phyloP scores from a whole-genome alignment of 2,797 vertebrate genomes.

The Tapera naevia region DNA sequence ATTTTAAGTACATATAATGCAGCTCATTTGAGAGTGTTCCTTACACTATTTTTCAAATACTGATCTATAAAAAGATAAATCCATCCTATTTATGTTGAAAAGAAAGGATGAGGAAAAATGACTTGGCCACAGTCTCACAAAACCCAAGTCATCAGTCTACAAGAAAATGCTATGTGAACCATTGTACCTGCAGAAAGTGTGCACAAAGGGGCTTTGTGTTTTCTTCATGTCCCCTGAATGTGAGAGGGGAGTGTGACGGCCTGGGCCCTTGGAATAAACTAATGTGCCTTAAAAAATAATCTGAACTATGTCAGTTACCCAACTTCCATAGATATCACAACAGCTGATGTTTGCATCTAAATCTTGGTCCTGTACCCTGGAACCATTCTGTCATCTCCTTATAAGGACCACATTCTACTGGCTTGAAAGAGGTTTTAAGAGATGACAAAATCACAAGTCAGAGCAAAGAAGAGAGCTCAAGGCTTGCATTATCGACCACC shows the following conservation, averaged over 20 bases:
- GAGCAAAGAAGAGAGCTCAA: not conserved
- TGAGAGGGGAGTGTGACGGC: not conserved
- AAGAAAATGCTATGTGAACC: not conserved
- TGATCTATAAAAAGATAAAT: not conserved
- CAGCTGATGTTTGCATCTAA: not conserved
- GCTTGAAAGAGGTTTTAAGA: not conserved
- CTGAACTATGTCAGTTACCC: not conserved
- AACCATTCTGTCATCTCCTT: not conserved
- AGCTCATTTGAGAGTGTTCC: not conserved
- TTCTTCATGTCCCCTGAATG: not conserved
- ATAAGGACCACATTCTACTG: not conserved
- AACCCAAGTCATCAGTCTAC: not conserved
- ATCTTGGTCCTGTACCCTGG: not conserved
- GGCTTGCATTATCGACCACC: not conserved
- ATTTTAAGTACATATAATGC: not conserved
- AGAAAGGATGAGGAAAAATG: not conserved
- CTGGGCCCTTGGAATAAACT: not conserved
- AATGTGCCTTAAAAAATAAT: not conserved
- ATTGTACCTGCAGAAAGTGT: not conserved
- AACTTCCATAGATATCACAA: not conserved
- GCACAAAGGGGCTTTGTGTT: not conserved
- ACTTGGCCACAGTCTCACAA: not conserved
- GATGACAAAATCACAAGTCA: not conserved
- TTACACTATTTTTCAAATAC: not conserved
- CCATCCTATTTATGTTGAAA: not conserved